Base-by-base conservation (phyloP, 2,113 vertebrate species). In the Turnix velox region DNA sequence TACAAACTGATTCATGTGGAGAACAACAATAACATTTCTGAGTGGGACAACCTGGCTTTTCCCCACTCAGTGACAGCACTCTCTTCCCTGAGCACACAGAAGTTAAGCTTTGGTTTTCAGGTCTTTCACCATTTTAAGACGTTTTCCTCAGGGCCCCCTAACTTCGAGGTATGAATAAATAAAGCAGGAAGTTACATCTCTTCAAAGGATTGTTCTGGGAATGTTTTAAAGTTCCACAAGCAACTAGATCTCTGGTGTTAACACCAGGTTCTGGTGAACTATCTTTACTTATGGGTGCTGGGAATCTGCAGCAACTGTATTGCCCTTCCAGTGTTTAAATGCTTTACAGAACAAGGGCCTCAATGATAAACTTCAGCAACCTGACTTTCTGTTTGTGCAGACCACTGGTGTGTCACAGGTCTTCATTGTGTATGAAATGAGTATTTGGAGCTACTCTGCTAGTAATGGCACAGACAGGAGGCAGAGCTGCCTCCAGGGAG, bases 1-100 rank as follows among this genome's bases (percentile, higher is more conserved):
- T 82, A 82, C 89, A 94, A 95, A 89, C 73, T 42, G 77, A 76
- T 82, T 85, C 90, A 61, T 51, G 84, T 39, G 39, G 84, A 82
- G 90, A 91, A 85, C 71, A 91, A 92, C 90, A 59, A 20, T 10
- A 80, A 46, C 14, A 7, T 77, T 91, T 80, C 54, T 0, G 7
- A 83, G 39, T 28, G 31, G 71, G 79, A 69, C 63, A 67, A 59
- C 45, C 49, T 85, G 78, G 39, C 72, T 87, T 73, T 77, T 66
- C 78, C 35, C n/a, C 63, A 0, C 43, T 61, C 24, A 2, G 37
- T 48, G 80, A 72, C 49, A 51, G 45, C 2, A 2, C 12, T 7
- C 28, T 25, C 28, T 45, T 82, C 58, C 46, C 54, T 46, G 18
- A 83, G 54, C 62, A n/a, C 0, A 0, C 6, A 69, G 49, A 55